A percentile compares a stretch with the other conserved stretches of the same genome.
phyloP scores from a whole-genome alignment of 2,113 vertebrate genomes.

The Machaerirhynchus nigripectus region DNA sequence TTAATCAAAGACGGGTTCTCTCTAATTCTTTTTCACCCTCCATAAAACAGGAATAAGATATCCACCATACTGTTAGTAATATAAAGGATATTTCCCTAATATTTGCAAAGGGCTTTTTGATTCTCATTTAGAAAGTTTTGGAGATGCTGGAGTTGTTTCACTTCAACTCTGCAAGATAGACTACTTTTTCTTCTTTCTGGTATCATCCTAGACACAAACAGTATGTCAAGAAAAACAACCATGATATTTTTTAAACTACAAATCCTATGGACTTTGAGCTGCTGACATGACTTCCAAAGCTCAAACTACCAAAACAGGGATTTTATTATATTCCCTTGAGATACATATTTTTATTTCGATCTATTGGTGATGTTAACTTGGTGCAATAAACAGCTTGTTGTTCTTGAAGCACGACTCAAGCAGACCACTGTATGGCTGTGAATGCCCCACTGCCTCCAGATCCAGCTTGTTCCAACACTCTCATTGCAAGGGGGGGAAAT shows the following conservation, averaged over 20 bases:
- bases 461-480: neutral
- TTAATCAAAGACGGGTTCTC: neutral
- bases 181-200: neutral
- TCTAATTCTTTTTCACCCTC: neutral
- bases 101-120: neutral
- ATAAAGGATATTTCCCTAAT: neutral
- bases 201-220: neutral
- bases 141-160: neutral
- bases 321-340: neutral
- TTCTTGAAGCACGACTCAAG: neutral
- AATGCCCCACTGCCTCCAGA: neutral
- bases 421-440: neutral
- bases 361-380: neutral
- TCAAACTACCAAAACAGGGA: neutral
- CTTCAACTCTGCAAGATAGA: neutral
- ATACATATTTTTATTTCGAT: neutral
- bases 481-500: accelerated
- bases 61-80: neutral
- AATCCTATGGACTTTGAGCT: neutral
- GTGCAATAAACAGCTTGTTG: neutral
- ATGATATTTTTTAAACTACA: neutral
- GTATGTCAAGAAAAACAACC: neutral
- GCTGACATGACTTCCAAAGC: neutral
- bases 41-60: neutral
- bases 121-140: neutral